Base-by-base conservation (phyloP, 2,888 invertebrate genomes). In the Mycogona germanica region DNA sequence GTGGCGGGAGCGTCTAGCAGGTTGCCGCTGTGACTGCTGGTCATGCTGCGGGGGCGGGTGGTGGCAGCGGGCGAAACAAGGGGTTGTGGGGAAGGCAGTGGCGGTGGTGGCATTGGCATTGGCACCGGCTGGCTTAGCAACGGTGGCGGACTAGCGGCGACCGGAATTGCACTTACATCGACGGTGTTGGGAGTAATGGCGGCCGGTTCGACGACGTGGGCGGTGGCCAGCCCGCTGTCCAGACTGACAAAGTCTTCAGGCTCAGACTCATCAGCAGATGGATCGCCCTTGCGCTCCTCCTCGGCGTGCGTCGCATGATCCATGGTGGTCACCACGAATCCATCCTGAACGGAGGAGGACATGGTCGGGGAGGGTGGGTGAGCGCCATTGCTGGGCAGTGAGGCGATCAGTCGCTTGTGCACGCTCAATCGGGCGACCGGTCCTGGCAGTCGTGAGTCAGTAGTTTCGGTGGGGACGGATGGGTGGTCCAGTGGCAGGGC, bases 191-290 rank as follows among this genome's bases (percentile, higher is more conserved):
- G n/a, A n/a, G n/a, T n/a, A n/a, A n/a, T n/a, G n/a, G n/a, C n/a
- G n/a, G n/a, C n/a, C n/a, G 23, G 17, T 41, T 42, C 44, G 17
- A 14, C 30, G 28, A 28, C 53, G 14, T 48, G 40, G 47, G 19
- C 23, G 30, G 29, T 38, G 26, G 38, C 17, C 12, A 17, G 29
- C 29, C 57, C 42, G n/a, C 44, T 81, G 17, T 79, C 76, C 7
- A 87, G 78, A 66, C 82, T 83, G 70, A 87, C 87, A 70, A 86
- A 87, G 65, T 85, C 87, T 63, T 85, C 84, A 0, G 83, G 82
- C 71, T 84, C 84, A 1, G 84, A 86, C 66, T 85, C 86, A 65
- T 82, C 81, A n/a, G n/a, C n/a, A 40, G 7, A 40, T 40, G 41
- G 6, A 7, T 21, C 7, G 14, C 14, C 14, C 41, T 40, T 17